phyloP scores from a whole-genome alignment of 2,113 vertebrate species.

The Ellobius talpinus region DNA sequence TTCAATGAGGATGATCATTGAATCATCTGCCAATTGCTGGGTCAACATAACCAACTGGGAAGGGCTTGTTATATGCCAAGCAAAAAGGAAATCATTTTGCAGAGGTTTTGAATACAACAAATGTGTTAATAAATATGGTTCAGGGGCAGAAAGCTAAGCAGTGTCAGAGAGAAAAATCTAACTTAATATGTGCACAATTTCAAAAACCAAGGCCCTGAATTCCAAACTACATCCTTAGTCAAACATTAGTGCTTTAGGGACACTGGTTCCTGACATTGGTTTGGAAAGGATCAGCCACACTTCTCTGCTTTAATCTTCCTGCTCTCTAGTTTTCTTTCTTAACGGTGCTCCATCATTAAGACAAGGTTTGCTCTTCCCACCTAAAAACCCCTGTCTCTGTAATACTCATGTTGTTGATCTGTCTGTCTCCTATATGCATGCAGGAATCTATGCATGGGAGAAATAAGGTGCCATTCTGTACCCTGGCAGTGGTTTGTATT shows the following conservation, averaged over 20 bases:
- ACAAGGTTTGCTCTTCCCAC: neutral
- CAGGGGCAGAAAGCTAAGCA: too few species aligned
- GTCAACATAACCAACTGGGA: neutral
- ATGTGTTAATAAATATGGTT: neutral
- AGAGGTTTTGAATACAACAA: neutral
- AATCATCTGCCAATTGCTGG: neutral
- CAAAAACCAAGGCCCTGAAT: neutral
- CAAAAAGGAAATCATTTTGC: neutral
- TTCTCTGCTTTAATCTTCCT: neutral
- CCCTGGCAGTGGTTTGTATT: neutral
- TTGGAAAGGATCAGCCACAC: neutral
- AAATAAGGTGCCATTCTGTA: neutral
- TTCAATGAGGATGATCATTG: neutral
- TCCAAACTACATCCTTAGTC: neutral
- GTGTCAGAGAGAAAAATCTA: neutral
- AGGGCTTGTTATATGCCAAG: neutral
- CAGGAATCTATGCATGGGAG: neutral
- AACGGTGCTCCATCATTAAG: neutral
- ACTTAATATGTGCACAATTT: neutral
- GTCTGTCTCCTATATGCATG: neutral
- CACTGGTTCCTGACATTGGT: neutral
- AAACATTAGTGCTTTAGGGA: fast-evolving
- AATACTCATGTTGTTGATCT: neutral
- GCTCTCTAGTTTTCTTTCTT: neutral
- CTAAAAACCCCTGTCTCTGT: neutral